These are phyloP conservation scores for Apostichopus californicus DNA, from an alignment of 35 echinoderm and acorn worm genomes.

Conservation along the genomic window DNA sequence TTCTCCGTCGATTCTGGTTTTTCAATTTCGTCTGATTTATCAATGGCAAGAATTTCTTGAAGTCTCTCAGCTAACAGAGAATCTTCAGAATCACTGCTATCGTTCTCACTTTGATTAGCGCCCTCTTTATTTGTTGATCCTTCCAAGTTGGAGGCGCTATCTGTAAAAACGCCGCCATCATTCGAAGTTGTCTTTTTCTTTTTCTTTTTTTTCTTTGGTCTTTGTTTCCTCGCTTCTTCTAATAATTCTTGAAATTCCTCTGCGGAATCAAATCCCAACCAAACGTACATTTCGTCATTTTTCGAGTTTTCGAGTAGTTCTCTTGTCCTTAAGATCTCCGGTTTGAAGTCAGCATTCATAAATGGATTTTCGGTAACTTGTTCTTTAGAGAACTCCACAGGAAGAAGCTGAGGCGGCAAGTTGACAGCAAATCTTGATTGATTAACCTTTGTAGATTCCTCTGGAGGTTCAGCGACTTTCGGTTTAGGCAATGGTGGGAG, in stretches of 20 bases:
- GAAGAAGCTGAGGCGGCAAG: slow-evolving; percentile 34
- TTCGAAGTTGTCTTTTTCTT: not conserved
- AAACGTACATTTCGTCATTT: slow-evolving; percentile 70
- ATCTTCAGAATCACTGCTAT: not conserved
- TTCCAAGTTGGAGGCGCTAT: not conserved
- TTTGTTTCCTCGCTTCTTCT: slow-evolving; percentile 29
- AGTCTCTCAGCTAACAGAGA: slow-evolving; percentile 20
- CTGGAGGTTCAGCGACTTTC: slow-evolving; percentile 2
- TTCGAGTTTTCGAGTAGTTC: slow-evolving; percentile 30
- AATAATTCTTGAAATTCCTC: slow-evolving; percentile 9
- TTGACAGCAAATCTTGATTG: slow-evolving; percentile 16
- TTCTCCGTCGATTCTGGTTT: not conserved
- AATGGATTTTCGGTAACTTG: slow-evolving; percentile 67
- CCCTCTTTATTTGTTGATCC: not conserved
- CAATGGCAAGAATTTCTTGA: slow-evolving; percentile 29
- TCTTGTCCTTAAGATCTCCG: slow-evolving; percentile 21
- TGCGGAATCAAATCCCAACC: slow-evolving; percentile 74
- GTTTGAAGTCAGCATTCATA: slow-evolving; percentile 56
- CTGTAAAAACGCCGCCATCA: not conserved
- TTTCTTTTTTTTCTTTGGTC: slow-evolving; percentile 8
- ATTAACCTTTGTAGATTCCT: slow-evolving; percentile 31
- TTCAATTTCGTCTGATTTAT: not conserved
- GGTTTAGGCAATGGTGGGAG: slow-evolving; percentile 45
- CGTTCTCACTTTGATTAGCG: not conserved
- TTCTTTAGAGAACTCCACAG: slow-evolving; percentile 50